These are phyloP conservation scores for Prionailurus bengalensis DNA, from an alignment of 2,113 vertebrate species.

Conservation along the genomic window DNA sequence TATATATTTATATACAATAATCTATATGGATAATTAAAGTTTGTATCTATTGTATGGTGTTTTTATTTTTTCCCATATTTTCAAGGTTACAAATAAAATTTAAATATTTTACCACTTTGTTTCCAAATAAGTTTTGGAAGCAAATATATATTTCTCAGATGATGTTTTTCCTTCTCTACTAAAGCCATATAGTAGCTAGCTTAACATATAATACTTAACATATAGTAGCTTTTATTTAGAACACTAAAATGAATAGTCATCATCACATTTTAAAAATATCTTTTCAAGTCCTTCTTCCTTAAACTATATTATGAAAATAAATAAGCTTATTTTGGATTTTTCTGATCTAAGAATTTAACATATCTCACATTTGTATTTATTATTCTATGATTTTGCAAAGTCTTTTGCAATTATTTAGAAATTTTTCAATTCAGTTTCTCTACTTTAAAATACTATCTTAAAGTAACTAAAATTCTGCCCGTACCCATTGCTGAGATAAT, in stretches of 20 bases:
- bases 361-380: background rate
- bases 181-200: background rate
- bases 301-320: background rate
- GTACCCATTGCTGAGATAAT: background rate
- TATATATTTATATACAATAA: background rate
- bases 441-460: background rate
- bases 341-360: background rate
- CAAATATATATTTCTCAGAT: background rate
- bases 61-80: background rate
- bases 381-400: background rate
- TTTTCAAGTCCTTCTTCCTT: background rate
- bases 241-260: background rate
- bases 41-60: background rate
- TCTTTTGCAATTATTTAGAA: background rate
- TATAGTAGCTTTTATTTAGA: background rate
- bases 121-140: background rate
- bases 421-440: background rate
- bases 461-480: background rate
- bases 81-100: background rate
- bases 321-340: background rate
- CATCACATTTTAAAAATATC: background rate
- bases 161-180: background rate
- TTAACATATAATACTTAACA: background rate
- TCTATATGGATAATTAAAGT: background rate
- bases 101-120: background rate